Evolutionary conservation across 2,113 vertebrate genomes (phyloP).

Genomic region (Dasyornis broadbenti): DNA sequence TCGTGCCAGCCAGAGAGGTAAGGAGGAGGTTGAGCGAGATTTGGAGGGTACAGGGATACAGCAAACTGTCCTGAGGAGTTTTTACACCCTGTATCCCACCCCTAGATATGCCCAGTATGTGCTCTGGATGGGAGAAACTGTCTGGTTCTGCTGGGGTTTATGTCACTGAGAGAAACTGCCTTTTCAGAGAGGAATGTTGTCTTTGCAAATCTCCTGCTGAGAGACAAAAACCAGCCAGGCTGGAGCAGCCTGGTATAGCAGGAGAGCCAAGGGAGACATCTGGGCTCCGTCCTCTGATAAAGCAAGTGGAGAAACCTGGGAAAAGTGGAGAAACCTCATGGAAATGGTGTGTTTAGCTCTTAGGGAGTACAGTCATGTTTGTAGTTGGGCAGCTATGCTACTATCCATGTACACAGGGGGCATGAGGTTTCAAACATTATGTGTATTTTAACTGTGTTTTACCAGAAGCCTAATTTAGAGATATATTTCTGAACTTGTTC

Average conservation of each 20-base stretch:
- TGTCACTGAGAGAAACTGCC: background rate
- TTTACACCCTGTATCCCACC: background rate
- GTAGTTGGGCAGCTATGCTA: background rate
- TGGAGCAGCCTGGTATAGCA: background rate
- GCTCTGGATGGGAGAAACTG: background rate
- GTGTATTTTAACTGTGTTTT: background rate
- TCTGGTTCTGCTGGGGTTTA: background rate
- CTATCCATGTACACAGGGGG: background rate
- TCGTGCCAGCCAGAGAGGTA: slow-evolving; percentile 42
- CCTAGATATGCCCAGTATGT: background rate
- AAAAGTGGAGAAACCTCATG: background rate
- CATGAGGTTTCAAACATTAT: background rate
- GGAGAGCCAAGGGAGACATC: background rate
- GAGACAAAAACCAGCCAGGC: background rate
- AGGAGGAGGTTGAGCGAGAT: background rate
- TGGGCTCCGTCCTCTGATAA: background rate
- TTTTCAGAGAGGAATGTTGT: background rate
- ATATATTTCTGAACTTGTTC: background rate
- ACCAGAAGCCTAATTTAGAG: background rate
- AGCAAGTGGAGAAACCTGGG: background rate
- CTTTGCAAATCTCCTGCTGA: background rate
- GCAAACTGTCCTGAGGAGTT: background rate
- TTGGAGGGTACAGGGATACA: background rate
- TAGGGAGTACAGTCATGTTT: background rate
- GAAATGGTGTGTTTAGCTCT: background rate